Evolutionary conservation across 2,888 invertebrate species (phyloP).

Genomic region (Rambutsinella grinnellia): DNA sequence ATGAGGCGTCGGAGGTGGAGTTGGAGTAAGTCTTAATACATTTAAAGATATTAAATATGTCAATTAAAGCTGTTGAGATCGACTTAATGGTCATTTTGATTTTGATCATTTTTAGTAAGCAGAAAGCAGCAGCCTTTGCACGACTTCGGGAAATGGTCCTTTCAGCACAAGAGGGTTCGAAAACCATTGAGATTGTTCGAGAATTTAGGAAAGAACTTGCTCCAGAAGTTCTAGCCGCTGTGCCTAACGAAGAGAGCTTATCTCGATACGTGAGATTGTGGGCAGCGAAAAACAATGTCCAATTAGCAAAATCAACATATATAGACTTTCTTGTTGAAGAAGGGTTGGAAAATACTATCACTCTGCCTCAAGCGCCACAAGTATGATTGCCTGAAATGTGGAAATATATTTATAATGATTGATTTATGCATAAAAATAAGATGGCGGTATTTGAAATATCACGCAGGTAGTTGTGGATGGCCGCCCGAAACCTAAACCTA

Average conservation of each 20-base stretch:
- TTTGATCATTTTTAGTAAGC: too few relatives aligned
- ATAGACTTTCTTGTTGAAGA: conserved; percentile 7
- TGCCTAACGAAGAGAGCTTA: conserved; percentile 14
- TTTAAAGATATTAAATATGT: not conserved
- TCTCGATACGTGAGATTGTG: conserved; percentile 12
- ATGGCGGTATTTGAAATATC: too few relatives aligned
- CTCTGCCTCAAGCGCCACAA: not conserved
- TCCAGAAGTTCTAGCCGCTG: not conserved
- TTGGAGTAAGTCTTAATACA: not conserved
- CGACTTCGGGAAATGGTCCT: conserved; percentile 15
- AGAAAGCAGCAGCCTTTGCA: too few relatives aligned
- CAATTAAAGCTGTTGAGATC: too few relatives aligned
- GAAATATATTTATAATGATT: too few relatives aligned
- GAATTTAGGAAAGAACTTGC: conserved; percentile 21
- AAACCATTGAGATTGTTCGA: conserved; percentile 18
- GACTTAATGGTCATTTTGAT: too few relatives aligned
- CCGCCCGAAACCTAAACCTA: too few relatives aligned
- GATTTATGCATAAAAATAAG: too few relatives aligned
- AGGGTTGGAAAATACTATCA: not conserved
- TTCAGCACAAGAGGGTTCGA: conserved; percentile 7
- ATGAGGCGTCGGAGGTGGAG: not conserved
- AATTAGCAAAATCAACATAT: not conserved
- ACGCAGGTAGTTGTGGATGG: too few relatives aligned
- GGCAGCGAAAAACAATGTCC: conserved; percentile 1
- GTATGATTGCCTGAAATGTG: too few relatives aligned